Base-by-base conservation (phyloP, 2,888 invertebrate genomes). In the Erebia ligea region DNA sequence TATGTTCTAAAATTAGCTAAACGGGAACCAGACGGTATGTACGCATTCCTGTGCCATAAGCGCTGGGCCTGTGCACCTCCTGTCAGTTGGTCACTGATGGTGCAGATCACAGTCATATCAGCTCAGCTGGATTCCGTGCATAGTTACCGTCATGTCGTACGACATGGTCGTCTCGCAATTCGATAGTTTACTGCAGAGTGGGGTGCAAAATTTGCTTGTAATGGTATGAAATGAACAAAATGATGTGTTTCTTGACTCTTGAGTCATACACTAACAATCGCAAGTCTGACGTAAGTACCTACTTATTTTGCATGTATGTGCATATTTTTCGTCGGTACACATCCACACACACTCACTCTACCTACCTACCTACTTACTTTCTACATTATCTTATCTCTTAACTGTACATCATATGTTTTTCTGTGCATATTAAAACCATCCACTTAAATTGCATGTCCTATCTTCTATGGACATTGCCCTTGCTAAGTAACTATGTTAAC, bases 1-100 rank as follows among this genome's bases (percentile, higher is more conserved):
- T 89, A 91, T 91, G 92, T 91, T 90, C 91, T 92, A 92, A 87
- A 86, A 84, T 88, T 92, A 92, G 92, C 85, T 80, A 87, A 90
- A 87, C 82, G 86, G 81, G 82, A 83, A 83, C 84, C 87, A 89
- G 89, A 87, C 88, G 84, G 82, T 84, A 86, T 87, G 83, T 84
- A 83, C 81, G 77, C 78, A 83, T 84, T 82, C 85, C 86, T 85
- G 85, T 85, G 81, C 82, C 84, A 86, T 86, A 84, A 79, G 76
- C 78, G 77, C 73, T 76, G 72, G 77, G 77, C 77, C 76, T 77
- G 76, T 74, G 78, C 77, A 78, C 76, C 79, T 77, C 75, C 77
- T 78, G 77, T 78, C 78, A 77, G 76, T 75, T 76, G 75, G 71
- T 76, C 73, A 71, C 69, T 76, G 68, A 72, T 76, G 69, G 70